Evolutionary conservation across 2,888 invertebrate genomes (phyloP), one percentile per base, ranked within the genome.

Genomic region (Stratiomys singularior): DNA sequence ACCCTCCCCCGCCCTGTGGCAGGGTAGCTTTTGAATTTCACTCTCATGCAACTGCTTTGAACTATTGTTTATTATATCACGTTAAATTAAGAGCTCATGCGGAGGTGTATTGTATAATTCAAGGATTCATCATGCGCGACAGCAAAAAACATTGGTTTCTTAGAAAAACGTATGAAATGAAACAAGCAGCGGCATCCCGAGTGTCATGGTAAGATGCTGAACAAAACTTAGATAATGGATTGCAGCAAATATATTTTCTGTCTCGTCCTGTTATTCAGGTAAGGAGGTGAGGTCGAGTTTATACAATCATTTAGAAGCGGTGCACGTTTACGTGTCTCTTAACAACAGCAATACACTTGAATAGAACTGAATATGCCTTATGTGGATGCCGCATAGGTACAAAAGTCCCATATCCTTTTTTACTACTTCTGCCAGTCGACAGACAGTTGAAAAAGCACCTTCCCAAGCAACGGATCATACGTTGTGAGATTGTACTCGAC

Each of bases 171-270:
- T 18, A 37, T 37, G 37, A 37, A 30, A 66, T 9, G 2, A n/a
- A 52, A 52, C 21, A 72, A 23, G 11, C 3, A 18, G 66, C 63
- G n/a, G n/a, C n/a, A n/a, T n/a, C n/a, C 74, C 67, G 76, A 66
- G 69, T 76, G 78, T 76, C 78, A 78, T 28, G 63, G 76, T 78
- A 78, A 78, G 67, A 78, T 78, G 78, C 67, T 76, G 76, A 58
- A 71, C 69, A 76, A 74, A 44, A 58, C 74, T 78, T 71, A 66
- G 77, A 78, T 78, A 78, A 78, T 76, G 76, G 77, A 78, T 78
- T 77, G 78, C 74, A 52, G 37, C 66, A 72, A 76, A 78, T 72
- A 72, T 77, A 77, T 77, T 52, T 69, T 72, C 76, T 76, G 67
- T 78, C 44, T 60, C 13, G 28, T 28, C 56, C 56, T 18, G 21